Conservation (phyloP, 2,113 vertebrate species). For the Saimiri boliviensis region DNA sequence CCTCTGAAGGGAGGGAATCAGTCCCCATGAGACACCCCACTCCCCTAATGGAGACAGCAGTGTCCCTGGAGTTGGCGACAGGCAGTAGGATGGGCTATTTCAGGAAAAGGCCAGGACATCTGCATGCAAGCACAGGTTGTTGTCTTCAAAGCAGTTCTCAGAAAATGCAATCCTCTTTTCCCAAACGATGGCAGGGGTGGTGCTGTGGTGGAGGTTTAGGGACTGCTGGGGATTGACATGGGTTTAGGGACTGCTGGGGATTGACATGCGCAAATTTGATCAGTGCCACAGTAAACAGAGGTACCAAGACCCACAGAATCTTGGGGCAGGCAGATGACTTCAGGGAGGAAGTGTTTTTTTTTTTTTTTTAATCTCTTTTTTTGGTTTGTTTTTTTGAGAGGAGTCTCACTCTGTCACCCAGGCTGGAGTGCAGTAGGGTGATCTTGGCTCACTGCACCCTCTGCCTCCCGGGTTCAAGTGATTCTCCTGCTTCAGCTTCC, state of each 20-base stretch:
- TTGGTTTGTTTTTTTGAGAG: too few relatives aligned
- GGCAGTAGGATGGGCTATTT: background rate
- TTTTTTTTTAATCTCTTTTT: background rate
- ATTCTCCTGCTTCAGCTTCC: too few relatives aligned
- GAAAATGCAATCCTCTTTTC: background rate
- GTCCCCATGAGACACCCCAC: fast-evolving
- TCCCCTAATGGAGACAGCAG: background rate
- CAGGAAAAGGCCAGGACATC: background rate
- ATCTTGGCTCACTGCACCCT: too few relatives aligned
- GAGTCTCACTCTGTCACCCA: too few relatives aligned
- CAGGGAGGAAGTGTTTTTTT: background rate
- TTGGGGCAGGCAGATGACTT: background rate
- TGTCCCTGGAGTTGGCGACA: background rate
- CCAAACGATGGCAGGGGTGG: background rate
- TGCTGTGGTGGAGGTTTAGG: background rate
- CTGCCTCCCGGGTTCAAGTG: too few relatives aligned
- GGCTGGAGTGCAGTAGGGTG: too few relatives aligned
- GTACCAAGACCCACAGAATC: background rate
- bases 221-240: fast-evolving
- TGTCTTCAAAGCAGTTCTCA: background rate
- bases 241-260: background rate
- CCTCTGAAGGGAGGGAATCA: background rate
- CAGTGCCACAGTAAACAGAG: background rate
- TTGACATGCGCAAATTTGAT: too few relatives aligned
- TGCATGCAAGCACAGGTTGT: background rate